phyloP scores from a whole-genome alignment of 2,113 vertebrate genomes.

The Collichthys lucidus region DNA sequence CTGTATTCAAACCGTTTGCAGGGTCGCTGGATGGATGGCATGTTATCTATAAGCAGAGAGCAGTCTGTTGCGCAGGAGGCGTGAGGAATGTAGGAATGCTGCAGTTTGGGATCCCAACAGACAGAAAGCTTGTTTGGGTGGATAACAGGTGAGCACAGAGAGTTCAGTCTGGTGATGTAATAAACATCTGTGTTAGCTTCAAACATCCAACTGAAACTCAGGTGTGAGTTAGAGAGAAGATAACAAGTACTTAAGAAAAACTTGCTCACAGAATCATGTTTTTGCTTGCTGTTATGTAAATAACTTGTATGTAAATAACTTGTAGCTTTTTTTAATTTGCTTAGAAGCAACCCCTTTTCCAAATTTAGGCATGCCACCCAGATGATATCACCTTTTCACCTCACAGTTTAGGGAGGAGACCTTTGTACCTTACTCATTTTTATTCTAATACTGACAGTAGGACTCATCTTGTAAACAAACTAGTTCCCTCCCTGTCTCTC shows the following conservation, averaged over 20 bases:
- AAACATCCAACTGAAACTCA: neutral
- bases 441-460: neutral
- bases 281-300: neutral
- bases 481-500: neutral
- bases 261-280: neutral
- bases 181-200: neutral
- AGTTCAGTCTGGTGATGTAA: neutral
- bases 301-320: neutral
- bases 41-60: neutral
- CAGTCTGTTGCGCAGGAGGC: neutral
- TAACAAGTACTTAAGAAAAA: neutral
- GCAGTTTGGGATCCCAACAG: slow-evolving; percentile 6
- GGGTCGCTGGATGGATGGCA: neutral
- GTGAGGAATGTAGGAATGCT: slow-evolving; percentile 57
- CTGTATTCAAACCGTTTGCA: neutral
- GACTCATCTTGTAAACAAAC: neutral
- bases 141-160: slow-evolving; percentile 21
- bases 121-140: slow-evolving; percentile 24
- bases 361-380: no score
- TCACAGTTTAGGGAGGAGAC: neutral
- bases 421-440: neutral
- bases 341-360: neutral
- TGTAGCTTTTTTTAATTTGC: neutral
- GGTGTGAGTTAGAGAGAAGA: neutral
- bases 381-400: neutral